These are phyloP conservation scores for Enteromius fasciolatus DNA, from an alignment of 2,797 vertebrate species.

Conservation along the genomic window DNA sequence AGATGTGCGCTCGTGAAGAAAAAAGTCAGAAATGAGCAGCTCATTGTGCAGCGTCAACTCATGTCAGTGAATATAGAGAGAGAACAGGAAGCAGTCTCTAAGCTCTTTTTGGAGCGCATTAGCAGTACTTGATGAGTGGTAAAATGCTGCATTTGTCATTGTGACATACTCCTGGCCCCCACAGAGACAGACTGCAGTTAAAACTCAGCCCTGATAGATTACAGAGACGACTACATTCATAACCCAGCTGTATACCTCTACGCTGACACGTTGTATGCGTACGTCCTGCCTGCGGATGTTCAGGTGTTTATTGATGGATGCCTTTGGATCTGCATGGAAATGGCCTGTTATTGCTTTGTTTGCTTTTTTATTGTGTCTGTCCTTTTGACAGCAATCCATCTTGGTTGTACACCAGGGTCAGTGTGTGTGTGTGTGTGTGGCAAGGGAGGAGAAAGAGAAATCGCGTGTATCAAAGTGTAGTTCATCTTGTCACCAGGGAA, in stretches of 20 bases:
- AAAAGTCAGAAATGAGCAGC: conserved; percentile 29
- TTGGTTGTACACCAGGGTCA: conserved; percentile 32
- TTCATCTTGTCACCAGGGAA: conserved; percentile 25
- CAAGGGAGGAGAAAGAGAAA: conserved; percentile 24
- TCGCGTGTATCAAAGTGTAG: conserved; percentile 33
- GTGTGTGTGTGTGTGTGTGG: conserved; percentile 24
- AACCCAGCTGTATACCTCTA: conserved; percentile 45
- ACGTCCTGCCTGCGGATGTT: conserved; percentile 34
- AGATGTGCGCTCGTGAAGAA: conserved; percentile 10
- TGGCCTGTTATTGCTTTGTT: conserved; percentile 31
- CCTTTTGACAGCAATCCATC: conserved; percentile 46
- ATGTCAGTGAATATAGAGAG: conserved; percentile 34
- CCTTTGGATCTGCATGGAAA: conserved; percentile 43
- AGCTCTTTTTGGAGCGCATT: conserved; percentile 62
- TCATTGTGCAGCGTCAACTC: conserved; percentile 10
- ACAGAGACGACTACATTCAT: conserved; percentile 51
- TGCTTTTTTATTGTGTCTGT: conserved; percentile 41
- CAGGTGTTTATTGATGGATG: conserved; percentile 49
- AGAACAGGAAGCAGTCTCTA: conserved; percentile 56
- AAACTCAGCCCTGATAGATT: conserved; percentile 60
- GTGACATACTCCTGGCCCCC: conserved; percentile 59
- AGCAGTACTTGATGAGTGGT: conserved; percentile 61
- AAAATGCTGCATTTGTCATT: conserved; percentile 62
- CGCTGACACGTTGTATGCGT: conserved; percentile 11
- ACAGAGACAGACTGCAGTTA: conserved; percentile 58